These are phyloP conservation scores for Parauchenoglanis ngamensis DNA, from an alignment of 2,797 vertebrate genomes.

Conservation along the genomic window DNA sequence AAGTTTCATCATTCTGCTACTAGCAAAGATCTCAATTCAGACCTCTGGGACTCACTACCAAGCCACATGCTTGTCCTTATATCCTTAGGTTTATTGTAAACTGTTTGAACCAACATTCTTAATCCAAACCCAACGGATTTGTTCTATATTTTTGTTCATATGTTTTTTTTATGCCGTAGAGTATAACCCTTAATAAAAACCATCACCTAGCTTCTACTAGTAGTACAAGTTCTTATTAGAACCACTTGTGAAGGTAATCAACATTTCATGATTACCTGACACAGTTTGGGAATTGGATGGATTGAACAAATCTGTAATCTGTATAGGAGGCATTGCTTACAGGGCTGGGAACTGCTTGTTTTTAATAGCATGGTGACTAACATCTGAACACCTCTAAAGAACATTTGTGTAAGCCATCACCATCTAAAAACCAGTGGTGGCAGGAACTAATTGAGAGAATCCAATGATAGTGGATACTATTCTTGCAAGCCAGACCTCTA, in stretches of 20 bases:
- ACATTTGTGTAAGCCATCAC: background rate
- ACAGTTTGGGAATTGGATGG: background rate
- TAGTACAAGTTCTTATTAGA: background rate
- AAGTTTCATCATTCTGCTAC: background rate
- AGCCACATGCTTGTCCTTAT: conserved; percentile 1
- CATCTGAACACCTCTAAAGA: background rate
- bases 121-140: background rate
- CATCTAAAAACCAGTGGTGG: background rate
- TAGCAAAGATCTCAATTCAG: background rate
- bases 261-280: background rate
- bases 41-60: background rate
- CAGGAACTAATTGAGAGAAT: background rate
- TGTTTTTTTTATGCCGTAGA: background rate
- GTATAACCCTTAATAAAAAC: background rate
- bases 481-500: background rate
- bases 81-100: background rate
- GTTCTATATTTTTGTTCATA: background rate
- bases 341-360: background rate
- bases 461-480: background rate
- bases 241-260: background rate
- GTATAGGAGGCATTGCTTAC: background rate
- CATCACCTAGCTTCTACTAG: background rate
- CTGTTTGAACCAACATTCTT: background rate
- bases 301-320: background rate
- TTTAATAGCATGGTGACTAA: background rate